Evolutionary conservation across 2,888 invertebrate genomes (phyloP), one percentile per base, ranked within the genome.

Genomic region (Willowsia nigromaculata): DNA sequence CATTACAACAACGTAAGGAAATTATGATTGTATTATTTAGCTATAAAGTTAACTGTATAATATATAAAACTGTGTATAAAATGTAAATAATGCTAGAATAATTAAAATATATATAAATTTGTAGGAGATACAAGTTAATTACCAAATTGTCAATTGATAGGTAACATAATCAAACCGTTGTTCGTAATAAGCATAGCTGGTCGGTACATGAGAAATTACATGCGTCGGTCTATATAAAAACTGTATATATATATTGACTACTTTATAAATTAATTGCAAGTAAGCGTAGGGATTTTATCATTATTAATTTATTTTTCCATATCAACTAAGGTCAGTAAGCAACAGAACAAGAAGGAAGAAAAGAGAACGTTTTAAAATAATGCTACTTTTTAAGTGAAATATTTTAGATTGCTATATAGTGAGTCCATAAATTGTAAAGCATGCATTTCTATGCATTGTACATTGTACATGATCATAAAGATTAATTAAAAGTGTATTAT

Each of bases 231-330:
- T 74, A 74, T 43, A 43, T 6, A 25, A 7, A 56, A 56, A 65
- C n/a, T n/a, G n/a, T 18, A 40, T 18, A 2, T 68, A 18, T 68
- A 68, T 59, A 59, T 13, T 59, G 47, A 74, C 25, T 71, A 43
- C 25, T 27, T 27, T 43, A 27, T 43, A 25, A 74, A 74, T 15
- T 43, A 74, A 74, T 43, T 74, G 43, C 43, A 47, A 74, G 47
- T 25, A 22, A 62, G n/a, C 25, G 37, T 80, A 80, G 65, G 53
- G 33, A 56, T 68, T 27, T 25, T 84, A 81, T 87, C 37, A 83
- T 81, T 59, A 88, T 88, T 88, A 88, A 88, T 88, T 88, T 88
- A 88, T 88, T 88, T 88, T 88, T 88, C 88, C 88, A 88, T 88
- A 88, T 88, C 88, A 88, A 88, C 83, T 88, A 88, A 88, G 88